These are phyloP conservation scores for Propithecus coquereli DNA, from an alignment of 2,113 vertebrate genomes.

Conservation along the genomic window DNA sequence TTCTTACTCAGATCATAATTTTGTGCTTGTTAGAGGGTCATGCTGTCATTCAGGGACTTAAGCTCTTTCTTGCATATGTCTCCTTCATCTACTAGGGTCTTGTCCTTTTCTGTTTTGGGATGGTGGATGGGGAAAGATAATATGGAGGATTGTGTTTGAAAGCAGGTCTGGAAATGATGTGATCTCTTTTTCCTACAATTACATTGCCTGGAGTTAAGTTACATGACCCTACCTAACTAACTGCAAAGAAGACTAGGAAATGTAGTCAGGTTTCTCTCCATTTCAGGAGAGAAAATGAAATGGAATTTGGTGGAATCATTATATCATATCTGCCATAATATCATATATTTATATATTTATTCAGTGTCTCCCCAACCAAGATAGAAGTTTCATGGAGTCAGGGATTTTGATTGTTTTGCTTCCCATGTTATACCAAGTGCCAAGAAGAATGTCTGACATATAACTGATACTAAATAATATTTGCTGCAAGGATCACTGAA, in stretches of 20 bases:
- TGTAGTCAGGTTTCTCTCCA: neutral
- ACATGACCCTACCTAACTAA: neutral
- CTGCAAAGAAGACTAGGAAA: neutral
- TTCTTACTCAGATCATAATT: neutral
- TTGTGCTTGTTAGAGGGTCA: neutral
- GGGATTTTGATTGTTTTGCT: slow-evolving; percentile 27
- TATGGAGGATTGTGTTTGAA: neutral
- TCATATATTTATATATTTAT: neutral
- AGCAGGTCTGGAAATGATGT: neutral
- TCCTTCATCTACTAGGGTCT: neutral
- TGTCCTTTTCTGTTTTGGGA: neutral
- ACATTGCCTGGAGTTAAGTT: neutral
- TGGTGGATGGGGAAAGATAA: neutral
- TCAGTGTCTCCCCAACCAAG: neutral
- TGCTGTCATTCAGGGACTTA: neutral
- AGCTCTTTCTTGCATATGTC: neutral
- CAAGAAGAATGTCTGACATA: neutral
- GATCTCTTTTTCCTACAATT: neutral
- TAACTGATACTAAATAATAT: neutral
- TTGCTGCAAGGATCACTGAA: neutral
- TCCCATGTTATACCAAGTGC: neutral
- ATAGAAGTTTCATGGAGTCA: neutral
- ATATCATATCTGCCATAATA: neutral
- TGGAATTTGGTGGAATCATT: neutral
- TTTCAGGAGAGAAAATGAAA: neutral